Conservation (phyloP, 2,797 vertebrate genomes). For the Sphenodon punctatus region DNA sequence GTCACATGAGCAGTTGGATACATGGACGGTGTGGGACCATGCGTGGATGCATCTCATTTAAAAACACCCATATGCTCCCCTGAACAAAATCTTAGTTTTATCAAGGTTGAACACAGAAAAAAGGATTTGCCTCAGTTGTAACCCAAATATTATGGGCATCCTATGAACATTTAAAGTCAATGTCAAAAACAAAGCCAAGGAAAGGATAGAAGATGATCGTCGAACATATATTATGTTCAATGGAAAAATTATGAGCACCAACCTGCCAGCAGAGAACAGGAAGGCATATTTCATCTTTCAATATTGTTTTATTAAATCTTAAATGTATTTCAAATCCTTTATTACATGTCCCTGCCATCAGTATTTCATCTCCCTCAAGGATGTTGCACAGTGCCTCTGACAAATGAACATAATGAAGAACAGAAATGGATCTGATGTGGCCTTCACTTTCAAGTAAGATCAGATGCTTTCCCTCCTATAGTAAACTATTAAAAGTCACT, state of each 20-base stretch:
- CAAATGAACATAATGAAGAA: constrained; percentile 12
- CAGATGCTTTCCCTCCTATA: not conserved
- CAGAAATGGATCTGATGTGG: not conserved
- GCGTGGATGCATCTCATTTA: too few relatives aligned
- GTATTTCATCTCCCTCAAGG: constrained; percentile 9
- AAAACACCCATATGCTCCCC: too few relatives aligned
- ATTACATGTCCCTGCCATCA: constrained; percentile 32
- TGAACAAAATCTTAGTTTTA: not conserved
- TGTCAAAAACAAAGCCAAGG: not conserved
- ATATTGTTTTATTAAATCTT: constrained; percentile 34
- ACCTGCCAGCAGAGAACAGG: not conserved
- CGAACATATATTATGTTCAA: constrained; percentile 35
- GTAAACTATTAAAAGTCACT: not conserved
- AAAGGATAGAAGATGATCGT: constrained; percentile 15
- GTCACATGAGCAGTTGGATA: too few relatives aligned
- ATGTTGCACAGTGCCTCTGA: constrained; percentile 2
- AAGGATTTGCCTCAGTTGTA: not conserved
- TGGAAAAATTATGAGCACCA: not conserved
- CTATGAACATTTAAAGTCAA: not conserved
- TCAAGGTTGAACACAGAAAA: not conserved
- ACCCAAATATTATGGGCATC: not conserved
- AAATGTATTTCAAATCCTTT: constrained; percentile 29
- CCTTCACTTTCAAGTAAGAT: not conserved
- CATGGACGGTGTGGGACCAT: too few relatives aligned
- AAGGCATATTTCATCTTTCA: not conserved